Evolutionary conservation across 1,140 invertebrate genomes (phyloP).

Genomic region (Hylaeus anthracinus): DNA sequence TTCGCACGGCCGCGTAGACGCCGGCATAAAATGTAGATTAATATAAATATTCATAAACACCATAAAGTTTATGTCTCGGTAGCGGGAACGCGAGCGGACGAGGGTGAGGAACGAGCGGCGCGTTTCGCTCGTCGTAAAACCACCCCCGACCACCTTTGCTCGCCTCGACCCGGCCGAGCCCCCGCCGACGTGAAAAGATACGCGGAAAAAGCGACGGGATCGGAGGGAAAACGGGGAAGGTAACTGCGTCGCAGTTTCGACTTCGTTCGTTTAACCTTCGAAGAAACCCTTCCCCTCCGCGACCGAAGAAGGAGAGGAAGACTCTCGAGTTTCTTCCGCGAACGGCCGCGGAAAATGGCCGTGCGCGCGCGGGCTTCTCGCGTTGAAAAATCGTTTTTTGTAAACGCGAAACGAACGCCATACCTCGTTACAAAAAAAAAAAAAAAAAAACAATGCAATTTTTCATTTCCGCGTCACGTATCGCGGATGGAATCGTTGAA

Average conservation of each 20-base stretch:
- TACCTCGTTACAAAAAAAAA: no score
- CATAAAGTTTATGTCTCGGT: slow-evolving; percentile 75
- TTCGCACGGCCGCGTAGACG: slow-evolving; percentile 52
- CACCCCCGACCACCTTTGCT: slow-evolving; percentile 51
- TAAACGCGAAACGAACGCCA: no score
- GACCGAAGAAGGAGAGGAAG: not conserved
- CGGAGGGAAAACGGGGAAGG: not conserved
- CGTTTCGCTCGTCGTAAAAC: slow-evolving; percentile 74
- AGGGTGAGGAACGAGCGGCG: slow-evolving; percentile 53
- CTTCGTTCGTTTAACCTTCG: slow-evolving; percentile 36
- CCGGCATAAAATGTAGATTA: slow-evolving; percentile 76
- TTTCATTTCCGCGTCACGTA: no score
- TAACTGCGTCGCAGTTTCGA: slow-evolving; percentile 31
- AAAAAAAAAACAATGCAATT: no score
- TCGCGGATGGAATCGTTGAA: no score
- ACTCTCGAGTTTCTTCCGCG: no score
- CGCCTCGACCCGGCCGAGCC: slow-evolving; percentile 16
- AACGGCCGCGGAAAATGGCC: no score
- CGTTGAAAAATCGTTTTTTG: not conserved
- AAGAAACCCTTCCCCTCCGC: not conserved
- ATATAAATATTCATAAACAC: slow-evolving; percentile 79
- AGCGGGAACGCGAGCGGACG: slow-evolving; percentile 35
- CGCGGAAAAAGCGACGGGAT: slow-evolving; percentile 11
- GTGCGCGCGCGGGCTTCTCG: no score
- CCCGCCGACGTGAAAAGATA: slow-evolving; percentile 28